Evolutionary conservation across 1,140 invertebrate genomes (phyloP).

Genomic region (Microplitis demolitor): DNA sequence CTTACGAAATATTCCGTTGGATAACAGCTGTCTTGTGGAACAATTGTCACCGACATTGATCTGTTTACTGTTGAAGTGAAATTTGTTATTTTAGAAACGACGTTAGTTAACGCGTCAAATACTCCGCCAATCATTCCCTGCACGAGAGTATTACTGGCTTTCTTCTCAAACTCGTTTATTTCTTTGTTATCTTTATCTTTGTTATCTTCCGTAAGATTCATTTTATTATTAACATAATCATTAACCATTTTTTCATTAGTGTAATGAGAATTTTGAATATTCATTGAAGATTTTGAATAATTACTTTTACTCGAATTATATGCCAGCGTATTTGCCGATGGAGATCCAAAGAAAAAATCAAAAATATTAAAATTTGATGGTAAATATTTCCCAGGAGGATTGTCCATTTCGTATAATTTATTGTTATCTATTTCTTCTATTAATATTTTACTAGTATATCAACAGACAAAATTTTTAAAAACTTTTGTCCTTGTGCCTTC

Average conservation of each 20-base stretch:
- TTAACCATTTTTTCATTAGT: no score
- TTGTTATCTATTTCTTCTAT: background rate
- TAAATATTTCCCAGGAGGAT: background rate
- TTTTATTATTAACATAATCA: background rate
- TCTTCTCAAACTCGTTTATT: conserved; percentile 20
- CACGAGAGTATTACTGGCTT: conserved; percentile 24
- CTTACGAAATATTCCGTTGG: conserved; percentile 37
- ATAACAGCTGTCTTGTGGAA: conserved; percentile 36
- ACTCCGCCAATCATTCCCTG: conserved; percentile 24
- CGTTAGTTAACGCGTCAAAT: conserved; percentile 32
- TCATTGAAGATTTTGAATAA: conserved; percentile 26
- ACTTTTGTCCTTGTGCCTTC: background rate
- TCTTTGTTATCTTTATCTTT: background rate
- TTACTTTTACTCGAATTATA: background rate
- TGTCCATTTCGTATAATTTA: background rate
- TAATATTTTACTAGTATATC: no score
- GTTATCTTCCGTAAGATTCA: background rate
- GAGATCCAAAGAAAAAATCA: conserved; percentile 6
- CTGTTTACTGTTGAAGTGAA: conserved; percentile 36
- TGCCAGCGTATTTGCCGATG: background rate
- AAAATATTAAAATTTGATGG: background rate
- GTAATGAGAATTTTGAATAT: no score
- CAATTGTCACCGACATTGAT: conserved; percentile 43
- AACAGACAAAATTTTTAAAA: background rate
- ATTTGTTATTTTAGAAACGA: conserved; percentile 32